phyloP scores from a whole-genome alignment of 2,888 invertebrate species.

The Abscondita cerata region DNA sequence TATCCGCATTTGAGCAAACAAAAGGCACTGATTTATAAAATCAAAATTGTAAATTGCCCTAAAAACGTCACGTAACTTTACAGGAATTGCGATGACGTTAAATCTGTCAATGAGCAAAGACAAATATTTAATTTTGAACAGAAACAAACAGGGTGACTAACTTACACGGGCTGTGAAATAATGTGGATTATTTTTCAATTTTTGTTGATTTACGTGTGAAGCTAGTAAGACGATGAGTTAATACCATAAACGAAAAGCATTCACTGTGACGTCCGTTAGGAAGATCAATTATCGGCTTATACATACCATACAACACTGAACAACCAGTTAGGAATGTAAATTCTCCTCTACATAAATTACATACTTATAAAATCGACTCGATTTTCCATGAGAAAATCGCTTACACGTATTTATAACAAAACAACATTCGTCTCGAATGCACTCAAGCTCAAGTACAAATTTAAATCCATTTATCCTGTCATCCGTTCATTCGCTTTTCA shows the following conservation, averaged over 20 bases:
- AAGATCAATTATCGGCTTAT: slow-evolving; percentile 28
- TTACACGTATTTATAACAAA: background rate
- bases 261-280: slow-evolving; percentile 28
- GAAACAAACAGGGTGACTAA: background rate
- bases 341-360: slow-evolving; percentile 10
- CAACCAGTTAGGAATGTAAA: slow-evolving; percentile 22
- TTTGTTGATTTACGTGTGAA: background rate
- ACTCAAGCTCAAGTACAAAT: slow-evolving; percentile 7
- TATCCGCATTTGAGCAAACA: no score
- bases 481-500: background rate
- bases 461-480: slow-evolving; percentile 9
- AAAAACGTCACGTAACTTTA: no score
- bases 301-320: slow-evolving; percentile 8
- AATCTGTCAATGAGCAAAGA: background rate
- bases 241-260: slow-evolving; percentile 26
- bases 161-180: background rate
- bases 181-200: background rate
- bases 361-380: background rate
- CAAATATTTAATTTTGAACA: background rate
- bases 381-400: slow-evolving; percentile 1
- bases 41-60: no score
- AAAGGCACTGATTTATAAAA: no score
- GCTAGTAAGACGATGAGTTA: slow-evolving; percentile 18
- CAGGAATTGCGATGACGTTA: no score
- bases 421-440: background rate